Percentiles rank a stretch among this genome's conserved stretches.
These are phyloP conservation scores for Saccopteryx bilineata DNA, from an alignment of 2,113 vertebrate genomes.

Conservation along the genomic window DNA sequence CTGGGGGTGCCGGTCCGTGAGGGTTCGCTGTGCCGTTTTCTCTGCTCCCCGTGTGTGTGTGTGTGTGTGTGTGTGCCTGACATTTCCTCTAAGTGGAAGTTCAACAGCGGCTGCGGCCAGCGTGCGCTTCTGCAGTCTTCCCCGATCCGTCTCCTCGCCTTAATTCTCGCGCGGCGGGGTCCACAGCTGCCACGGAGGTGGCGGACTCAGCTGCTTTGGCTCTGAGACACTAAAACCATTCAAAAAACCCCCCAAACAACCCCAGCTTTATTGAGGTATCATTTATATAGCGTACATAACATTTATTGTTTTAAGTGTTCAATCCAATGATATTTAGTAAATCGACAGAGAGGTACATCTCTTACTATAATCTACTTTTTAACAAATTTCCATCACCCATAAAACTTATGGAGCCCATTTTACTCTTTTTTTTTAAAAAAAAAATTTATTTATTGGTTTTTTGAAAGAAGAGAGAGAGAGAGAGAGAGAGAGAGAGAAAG, in stretches of 20 bases:
- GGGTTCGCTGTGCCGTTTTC: neutral
- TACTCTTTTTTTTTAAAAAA: too few species aligned
- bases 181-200: neutral
- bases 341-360: neutral
- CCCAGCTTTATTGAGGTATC: neutral
- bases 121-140: too few species aligned
- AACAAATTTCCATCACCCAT: neutral
- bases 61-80: neutral
- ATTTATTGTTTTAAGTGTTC: neutral
- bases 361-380: neutral
- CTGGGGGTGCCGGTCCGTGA: neutral
- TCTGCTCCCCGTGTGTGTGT: neutral
- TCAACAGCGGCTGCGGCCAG: neutral
- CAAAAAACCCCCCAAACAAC: neutral
- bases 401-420: neutral
- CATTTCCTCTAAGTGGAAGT: neutral
- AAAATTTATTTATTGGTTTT: too few species aligned
- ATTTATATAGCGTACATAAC: neutral
- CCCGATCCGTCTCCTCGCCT: neutral
- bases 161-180: neutral
- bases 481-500: too few species aligned
- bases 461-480: too few species aligned
- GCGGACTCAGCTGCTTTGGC: neutral
- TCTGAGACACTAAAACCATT: neutral
- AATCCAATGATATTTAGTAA: constrained; percentile 7